Evolutionary conservation across 2,797 vertebrate species (phyloP).

Genomic region (Amazona finschi): DNA sequence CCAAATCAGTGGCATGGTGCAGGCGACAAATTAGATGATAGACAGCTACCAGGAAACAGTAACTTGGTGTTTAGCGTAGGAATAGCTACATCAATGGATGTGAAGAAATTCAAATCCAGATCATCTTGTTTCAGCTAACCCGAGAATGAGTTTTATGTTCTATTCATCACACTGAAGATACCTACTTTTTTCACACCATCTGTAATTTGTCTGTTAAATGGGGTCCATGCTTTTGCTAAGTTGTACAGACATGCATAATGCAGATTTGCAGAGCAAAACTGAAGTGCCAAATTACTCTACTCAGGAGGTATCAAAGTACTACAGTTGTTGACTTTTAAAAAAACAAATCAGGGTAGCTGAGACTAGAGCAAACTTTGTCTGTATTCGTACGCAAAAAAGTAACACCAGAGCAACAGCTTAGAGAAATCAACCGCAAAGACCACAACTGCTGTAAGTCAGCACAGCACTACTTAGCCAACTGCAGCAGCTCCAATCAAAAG

Average conservation of each 20-base stretch:
- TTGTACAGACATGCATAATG: not conserved
- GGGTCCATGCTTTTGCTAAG: not conserved
- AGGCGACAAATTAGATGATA: not conserved
- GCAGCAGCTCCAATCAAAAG: constrained; percentile 6
- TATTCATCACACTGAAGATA: not conserved
- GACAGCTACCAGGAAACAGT: accelerated
- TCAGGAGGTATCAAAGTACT: not conserved
- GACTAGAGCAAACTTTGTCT: not conserved
- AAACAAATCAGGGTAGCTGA: not conserved
- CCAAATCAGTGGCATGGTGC: not conserved
- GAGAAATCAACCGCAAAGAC: not conserved
- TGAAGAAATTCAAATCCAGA: not conserved
- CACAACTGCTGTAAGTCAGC: not conserved
- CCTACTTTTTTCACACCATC: not conserved
- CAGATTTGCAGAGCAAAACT: not conserved
- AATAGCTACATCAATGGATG: not conserved
- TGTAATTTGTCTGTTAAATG: not conserved
- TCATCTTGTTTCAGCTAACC: not conserved
- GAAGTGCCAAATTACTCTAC: not conserved
- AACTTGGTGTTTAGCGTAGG: not conserved
- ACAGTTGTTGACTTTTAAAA: not conserved
- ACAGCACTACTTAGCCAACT: not conserved
- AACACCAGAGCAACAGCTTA: not conserved
- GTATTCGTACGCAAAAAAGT: not conserved
- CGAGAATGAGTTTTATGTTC: not conserved